Conservation (phyloP, 1,140 invertebrate species). For the Brachionus rubens region DNA sequence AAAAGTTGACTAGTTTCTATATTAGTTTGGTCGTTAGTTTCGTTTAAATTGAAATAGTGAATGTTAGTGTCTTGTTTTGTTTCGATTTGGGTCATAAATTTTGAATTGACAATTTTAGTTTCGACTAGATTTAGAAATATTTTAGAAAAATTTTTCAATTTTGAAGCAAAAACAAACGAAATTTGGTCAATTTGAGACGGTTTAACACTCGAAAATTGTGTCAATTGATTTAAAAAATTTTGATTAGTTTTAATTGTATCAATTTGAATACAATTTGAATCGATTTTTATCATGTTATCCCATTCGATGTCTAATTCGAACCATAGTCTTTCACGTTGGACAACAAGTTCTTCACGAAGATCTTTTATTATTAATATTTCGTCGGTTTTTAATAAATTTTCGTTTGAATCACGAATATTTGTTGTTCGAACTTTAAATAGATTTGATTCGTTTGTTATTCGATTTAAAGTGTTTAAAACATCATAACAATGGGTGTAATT, state of each 20-base stretch:
- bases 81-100: background rate
- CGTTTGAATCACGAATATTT: background rate
- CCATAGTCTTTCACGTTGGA: slow-evolving; percentile 33
- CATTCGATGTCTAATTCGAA: slow-evolving; percentile 23
- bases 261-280: background rate
- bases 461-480: background rate
- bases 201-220: slow-evolving; percentile 17
- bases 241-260: background rate
- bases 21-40: background rate
- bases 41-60: background rate
- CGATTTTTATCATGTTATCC: slow-evolving; percentile 10
- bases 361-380: slow-evolving; percentile 14
- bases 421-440: background rate
- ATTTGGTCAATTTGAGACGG: background rate
- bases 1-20: background rate
- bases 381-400: background rate
- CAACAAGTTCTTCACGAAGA: slow-evolving; percentile 12
- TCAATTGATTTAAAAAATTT: background rate
- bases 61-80: background rate
- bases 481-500: background rate
- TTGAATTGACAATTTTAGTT: background rate
- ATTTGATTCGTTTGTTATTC: background rate
- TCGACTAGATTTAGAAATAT: background rate
- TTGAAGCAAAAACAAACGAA: background rate
- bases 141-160: slow-evolving; percentile 24